Evolutionary conservation across 1,140 invertebrate genomes (phyloP).

Genomic region (Euschistus heros): DNA sequence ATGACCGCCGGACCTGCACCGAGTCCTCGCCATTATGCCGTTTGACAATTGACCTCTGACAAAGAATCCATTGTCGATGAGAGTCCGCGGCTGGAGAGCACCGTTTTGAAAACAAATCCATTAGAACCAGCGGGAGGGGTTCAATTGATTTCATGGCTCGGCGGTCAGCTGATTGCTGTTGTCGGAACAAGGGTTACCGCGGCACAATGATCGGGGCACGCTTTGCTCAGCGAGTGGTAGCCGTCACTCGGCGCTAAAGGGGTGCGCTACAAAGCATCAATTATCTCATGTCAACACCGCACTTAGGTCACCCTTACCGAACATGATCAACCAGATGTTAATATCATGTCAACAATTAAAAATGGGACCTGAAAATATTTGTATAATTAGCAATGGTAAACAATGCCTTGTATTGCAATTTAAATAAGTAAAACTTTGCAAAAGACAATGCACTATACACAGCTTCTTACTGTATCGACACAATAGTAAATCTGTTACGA

Average conservation of each 20-base stretch:
- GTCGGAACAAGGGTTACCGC: not conserved
- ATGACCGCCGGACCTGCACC: not conserved
- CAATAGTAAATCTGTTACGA: no score
- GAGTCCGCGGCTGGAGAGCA: not conserved
- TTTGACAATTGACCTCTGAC: not conserved
- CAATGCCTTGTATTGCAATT: no score
- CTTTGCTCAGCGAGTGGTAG: not conserved
- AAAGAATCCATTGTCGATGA: not conserved
- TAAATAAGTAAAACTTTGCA: no score
- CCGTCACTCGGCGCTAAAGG: not conserved
- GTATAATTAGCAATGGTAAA: no score
- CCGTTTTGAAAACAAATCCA: conserved; percentile 1
- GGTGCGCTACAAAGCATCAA: not conserved
- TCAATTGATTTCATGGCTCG: conserved; percentile 1
- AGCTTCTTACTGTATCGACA: no score
- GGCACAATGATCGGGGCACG: not conserved
- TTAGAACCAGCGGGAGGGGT: not conserved
- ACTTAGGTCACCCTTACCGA: not conserved
- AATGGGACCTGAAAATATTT: no score
- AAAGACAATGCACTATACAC: no score
- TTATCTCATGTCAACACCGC: not conserved
- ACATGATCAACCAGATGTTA: not conserved
- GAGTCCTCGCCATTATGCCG: not conserved
- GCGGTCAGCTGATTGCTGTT: conserved; percentile 2
- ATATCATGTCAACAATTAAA: not conserved